Base-by-base conservation (phyloP, 2,888 invertebrate species). In the Sesia bembeciformis region DNA sequence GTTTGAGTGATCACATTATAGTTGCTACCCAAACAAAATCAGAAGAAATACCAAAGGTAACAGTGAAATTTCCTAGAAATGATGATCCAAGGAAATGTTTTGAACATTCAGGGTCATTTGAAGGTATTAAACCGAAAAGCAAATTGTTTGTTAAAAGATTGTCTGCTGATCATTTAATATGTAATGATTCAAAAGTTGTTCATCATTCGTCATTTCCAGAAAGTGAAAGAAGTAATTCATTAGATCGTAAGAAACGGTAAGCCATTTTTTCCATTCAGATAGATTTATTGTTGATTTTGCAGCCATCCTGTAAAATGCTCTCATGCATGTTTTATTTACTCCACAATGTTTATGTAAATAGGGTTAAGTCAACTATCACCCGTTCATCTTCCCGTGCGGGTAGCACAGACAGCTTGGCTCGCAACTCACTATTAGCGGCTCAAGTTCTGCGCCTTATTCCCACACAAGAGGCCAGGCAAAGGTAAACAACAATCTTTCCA, bases 371-470 rank as follows among this genome's bases (percentile, higher is more conserved):
- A 55, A 82, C 84, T 60, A 81, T 88, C 55, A 79, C 87, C 58
- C 66, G 82, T 65, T 85, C 88, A 57, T 68, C 70, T 57, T 89
- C 84, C 46, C 84, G 81, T 57, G 87, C 85, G 4, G 88, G 89
- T 43, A 90, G 91, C 68, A 92, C 93, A 68, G 93, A 94, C 72
- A 93, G 93, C 75, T 88, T 94, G 69, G 95, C 93, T 42, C 91
- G 93, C 60, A 94, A 94, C 71, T 93, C 95, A 40, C 79, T 95
- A 62, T 91, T 95, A 70, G 94, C 95, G 49, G 95, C 95, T 58
- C 94, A 95, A 81, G 94, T 95, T 57, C 81, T 95, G 58, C 93
- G 95, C 78, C 91, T 96, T 58, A 95, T 96, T 72, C 96, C 96
- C 39, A 94, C 95, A 3, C 93, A 93, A 63, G 95, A 95, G 77